These are phyloP conservation scores for Molorchus minor DNA, from an alignment of 2,888 invertebrate genomes.

Conservation along the genomic window DNA sequence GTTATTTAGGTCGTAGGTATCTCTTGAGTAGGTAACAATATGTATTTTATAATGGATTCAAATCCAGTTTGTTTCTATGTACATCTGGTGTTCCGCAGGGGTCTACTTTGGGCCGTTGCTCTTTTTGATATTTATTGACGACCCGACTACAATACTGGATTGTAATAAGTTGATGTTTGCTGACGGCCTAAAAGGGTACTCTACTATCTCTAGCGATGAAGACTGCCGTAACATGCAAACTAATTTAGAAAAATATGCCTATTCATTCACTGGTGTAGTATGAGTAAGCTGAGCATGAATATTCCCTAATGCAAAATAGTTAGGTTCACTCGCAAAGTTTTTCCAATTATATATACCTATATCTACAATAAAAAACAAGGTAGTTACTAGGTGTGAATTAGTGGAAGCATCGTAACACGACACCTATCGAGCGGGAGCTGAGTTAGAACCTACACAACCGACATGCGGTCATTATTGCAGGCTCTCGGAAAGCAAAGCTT, in stretches of 20 bases:
- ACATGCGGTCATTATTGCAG: too few relatives aligned
- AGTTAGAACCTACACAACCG: too few relatives aligned
- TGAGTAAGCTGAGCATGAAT: conserved; percentile 17
- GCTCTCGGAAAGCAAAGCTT: too few relatives aligned
- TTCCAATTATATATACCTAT: background rate
- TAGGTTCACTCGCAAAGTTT: conserved; percentile 4
- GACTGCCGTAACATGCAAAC: background rate
- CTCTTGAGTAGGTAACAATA: background rate
- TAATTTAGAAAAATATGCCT: conserved; percentile 2
- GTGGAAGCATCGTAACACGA: too few relatives aligned
- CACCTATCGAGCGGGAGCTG: too few relatives aligned
- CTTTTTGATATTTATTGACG: conserved; percentile 22
- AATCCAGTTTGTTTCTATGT: background rate
- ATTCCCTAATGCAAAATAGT: conserved; percentile 25
- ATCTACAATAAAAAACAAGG: background rate
- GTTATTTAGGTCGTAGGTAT: conserved; percentile 16
- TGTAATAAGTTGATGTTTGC: conserved; percentile 11
- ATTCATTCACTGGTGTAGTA: conserved; percentile 13
- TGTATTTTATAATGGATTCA: background rate
- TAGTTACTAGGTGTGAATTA: background rate
- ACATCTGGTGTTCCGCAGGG: conserved; percentile 25
- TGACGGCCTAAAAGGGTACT: conserved; percentile 21
- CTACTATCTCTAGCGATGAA: background rate
- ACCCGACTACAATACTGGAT: conserved; percentile 5
- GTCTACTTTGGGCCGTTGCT: conserved; percentile 14